Evolutionary conservation across 2,888 invertebrate genomes (phyloP).

Genomic region (Bimastos eiseni): DNA sequence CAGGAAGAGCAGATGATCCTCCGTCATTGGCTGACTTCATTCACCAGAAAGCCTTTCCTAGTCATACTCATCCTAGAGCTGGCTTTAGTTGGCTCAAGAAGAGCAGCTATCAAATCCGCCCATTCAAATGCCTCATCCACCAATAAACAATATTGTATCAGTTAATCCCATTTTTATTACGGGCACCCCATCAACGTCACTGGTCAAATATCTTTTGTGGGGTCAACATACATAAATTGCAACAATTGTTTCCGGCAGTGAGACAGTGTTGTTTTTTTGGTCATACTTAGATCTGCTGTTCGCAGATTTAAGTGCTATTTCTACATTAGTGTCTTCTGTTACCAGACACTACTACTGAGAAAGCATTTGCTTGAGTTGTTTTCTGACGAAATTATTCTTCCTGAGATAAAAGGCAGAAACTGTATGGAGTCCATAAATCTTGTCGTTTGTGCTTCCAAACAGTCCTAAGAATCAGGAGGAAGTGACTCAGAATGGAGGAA

Average conservation of each 20-base stretch:
- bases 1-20: background rate
- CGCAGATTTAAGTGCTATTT: background rate
- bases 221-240: background rate
- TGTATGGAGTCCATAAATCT: background rate
- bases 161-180: conserved; percentile 3
- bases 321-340: no score
- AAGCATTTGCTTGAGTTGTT: background rate
- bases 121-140: background rate
- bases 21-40: background rate
- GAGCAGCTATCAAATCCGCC: background rate
- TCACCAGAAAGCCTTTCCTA: background rate
- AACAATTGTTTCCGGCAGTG: background rate
- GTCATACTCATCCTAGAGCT: background rate
- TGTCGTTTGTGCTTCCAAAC: background rate
- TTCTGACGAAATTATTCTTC: background rate
- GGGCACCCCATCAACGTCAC: background rate
- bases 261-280: background rate
- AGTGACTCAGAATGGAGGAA: background rate
- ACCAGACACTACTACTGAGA: no score
- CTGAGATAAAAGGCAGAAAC: background rate
- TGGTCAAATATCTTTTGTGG: background rate
- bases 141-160: background rate
- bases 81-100: conserved; percentile 2
- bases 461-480: background rate
- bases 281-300: background rate